Conservation (phyloP, 30 jellyfish, hydroid and myxozoan genomes). For the Cassiopea andromeda region DNA sequence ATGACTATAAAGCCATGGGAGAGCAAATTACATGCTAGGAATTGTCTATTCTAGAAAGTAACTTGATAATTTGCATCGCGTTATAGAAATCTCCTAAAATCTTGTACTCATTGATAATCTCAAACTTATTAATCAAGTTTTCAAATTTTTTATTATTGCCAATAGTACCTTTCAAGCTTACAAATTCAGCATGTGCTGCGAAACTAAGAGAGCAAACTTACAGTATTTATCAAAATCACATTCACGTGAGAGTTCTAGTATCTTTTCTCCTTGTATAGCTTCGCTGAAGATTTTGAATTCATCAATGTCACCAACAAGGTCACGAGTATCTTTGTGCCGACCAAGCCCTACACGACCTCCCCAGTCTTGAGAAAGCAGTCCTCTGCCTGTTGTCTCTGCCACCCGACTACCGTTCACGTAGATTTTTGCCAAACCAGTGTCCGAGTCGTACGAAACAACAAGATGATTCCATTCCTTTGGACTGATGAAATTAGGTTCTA, state of each 20-base stretch:
- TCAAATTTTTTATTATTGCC: too few species aligned
- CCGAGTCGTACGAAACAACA: slow-evolving; percentile 93
- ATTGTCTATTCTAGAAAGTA: too few species aligned
- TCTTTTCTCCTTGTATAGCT: slow-evolving; percentile 72
- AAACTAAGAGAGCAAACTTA: slow-evolving; percentile 26
- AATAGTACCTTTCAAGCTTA: not conserved
- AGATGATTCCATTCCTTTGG: slow-evolving; percentile 90
- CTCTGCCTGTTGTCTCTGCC: slow-evolving; percentile 79
- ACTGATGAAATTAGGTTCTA: slow-evolving; percentile 71
- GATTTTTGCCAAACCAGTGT: slow-evolving; percentile 76
- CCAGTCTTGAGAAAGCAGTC: slow-evolving; percentile 95
- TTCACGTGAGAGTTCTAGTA: slow-evolving; percentile 79
- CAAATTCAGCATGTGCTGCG: not conserved
- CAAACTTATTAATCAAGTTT: too few species aligned
- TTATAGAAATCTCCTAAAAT: too few species aligned
- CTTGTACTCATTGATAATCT: too few species aligned
- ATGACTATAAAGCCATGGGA: too few species aligned
- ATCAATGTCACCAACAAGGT: slow-evolving; percentile 81
- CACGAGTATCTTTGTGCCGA: slow-evolving; percentile 94
- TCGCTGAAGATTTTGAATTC: slow-evolving; percentile 83
- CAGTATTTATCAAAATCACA: slow-evolving; percentile 91
- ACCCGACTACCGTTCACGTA: slow-evolving; percentile 87
- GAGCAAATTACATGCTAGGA: too few species aligned
- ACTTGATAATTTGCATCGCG: too few species aligned
- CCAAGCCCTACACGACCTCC: slow-evolving; percentile 93